Conservation (phyloP, 1,140 invertebrate genomes). For the Ridgeia piscesae region DNA sequence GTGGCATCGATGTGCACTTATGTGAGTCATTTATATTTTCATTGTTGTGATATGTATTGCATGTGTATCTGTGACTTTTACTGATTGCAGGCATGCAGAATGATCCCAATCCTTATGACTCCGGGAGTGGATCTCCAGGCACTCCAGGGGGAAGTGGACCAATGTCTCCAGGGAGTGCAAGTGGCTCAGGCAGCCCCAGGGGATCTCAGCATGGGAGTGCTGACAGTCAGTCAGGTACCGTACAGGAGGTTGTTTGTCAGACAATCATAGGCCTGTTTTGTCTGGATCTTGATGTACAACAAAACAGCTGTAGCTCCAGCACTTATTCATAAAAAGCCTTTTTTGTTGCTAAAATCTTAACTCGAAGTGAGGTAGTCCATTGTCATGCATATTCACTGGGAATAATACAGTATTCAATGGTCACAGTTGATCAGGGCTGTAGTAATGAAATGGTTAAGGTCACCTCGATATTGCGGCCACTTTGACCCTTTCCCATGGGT, state of each 20-base stretch:
- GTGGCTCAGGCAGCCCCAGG: conserved; percentile 21
- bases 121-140: conserved; percentile 62
- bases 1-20: too few relatives aligned
- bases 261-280: not conserved
- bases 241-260: not conserved
- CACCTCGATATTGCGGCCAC: too few relatives aligned
- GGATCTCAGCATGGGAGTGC: not conserved
- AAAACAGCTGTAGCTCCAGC: not conserved
- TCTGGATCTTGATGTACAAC: not conserved
- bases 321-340: too few relatives aligned
- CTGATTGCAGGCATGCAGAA: not conserved
- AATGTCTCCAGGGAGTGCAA: not conserved
- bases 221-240: not conserved
- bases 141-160: conserved; percentile 17
- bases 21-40: not conserved
- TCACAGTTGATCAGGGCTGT: too few relatives aligned
- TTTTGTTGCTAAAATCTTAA: too few relatives aligned
- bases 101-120: conserved; percentile 38
- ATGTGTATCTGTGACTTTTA: not conserved
- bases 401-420: too few relatives aligned
- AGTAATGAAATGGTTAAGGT: too few relatives aligned
- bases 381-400: too few relatives aligned
- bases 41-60: not conserved
- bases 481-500: too few relatives aligned
- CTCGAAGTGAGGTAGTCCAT: too few relatives aligned